Evolutionary conservation across 92 coral and sea anemone genomes (phyloP).

Genomic region (Diadumene lineata): DNA sequence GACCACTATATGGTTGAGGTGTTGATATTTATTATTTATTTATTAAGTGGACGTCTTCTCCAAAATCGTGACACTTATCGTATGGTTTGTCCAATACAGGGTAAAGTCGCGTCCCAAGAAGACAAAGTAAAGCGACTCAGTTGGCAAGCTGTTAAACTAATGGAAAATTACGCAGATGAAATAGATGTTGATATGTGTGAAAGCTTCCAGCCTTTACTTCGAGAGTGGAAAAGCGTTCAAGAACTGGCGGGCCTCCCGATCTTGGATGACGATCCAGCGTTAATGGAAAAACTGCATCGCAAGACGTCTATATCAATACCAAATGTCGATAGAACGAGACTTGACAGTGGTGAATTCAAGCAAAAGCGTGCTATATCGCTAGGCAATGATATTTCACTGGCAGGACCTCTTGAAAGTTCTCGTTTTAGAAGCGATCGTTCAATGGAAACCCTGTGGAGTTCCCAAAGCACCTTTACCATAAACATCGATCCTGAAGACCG

Average conservation of each 20-base stretch:
- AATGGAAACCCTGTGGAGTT: conserved; percentile 88
- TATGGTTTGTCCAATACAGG: too few species aligned
- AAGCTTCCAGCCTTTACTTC: conserved; percentile 73
- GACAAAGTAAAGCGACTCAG: conserved; percentile 76
- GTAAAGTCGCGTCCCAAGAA: conserved; percentile 71
- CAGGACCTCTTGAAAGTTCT: conserved; percentile 54
- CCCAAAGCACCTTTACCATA: conserved; percentile 76
- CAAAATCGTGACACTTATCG: too few species aligned
- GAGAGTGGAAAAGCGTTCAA: conserved; percentile 93
- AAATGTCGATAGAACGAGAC: conserved; percentile 39
- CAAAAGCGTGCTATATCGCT: conserved; percentile 47
- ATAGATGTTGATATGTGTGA: conserved; percentile 85
- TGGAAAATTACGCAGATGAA: conserved; percentile 73
- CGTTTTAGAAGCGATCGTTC: conserved; percentile 60
- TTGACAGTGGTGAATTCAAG: conserved; percentile 27
- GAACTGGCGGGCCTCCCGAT: conserved; percentile 80
- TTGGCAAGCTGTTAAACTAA: conserved; percentile 76
- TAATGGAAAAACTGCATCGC: conserved; percentile 52
- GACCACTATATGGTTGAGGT: too few species aligned
- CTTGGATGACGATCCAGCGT: conserved; percentile 42
- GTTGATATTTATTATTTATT: too few species aligned
- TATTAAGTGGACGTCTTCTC: too few species aligned
- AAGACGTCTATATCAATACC: conserved; percentile 40
- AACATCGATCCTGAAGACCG: conserved; percentile 60
- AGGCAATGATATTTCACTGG: conserved; percentile 55